Conservation (phyloP, 1,140 invertebrate species). For the Chrysomallon squamiferum region DNA sequence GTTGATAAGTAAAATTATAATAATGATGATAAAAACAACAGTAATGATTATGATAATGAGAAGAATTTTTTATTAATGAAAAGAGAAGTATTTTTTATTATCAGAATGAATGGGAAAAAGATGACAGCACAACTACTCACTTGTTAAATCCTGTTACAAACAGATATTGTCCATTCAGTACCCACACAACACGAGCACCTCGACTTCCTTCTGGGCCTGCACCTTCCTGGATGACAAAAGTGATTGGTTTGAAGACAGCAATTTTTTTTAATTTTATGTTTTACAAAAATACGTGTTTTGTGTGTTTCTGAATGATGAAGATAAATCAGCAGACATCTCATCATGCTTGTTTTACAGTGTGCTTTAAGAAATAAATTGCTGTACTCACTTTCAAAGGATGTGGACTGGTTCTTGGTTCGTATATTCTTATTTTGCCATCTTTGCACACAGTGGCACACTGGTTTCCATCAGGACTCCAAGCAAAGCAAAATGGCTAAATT, state of each 20-base stretch:
- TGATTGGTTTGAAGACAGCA: too few relatives aligned
- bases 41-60: too few relatives aligned
- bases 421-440: slow-evolving; percentile 85
- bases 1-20: too few relatives aligned
- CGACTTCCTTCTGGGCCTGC: slow-evolving; percentile 84
- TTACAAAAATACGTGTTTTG: too few relatives aligned
- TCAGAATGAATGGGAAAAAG: background rate
- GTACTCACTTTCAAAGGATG: slow-evolving; percentile 69
- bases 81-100: too few relatives aligned
- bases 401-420: slow-evolving; percentile 74
- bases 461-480: slow-evolving; percentile 89
- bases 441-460: slow-evolving; percentile 86
- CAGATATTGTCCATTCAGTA: slow-evolving; percentile 81
- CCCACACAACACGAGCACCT: slow-evolving; percentile 88
- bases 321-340: too few relatives aligned
- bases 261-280: too few relatives aligned
- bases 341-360: too few relatives aligned
- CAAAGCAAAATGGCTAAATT: slow-evolving; percentile 84
- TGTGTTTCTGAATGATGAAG: too few relatives aligned
- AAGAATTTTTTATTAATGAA: too few relatives aligned
- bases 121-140: slow-evolving; percentile 67
- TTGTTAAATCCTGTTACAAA: slow-evolving; percentile 91
- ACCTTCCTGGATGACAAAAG: slow-evolving; percentile 68
- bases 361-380: too few relatives aligned
- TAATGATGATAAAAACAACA: too few relatives aligned